Evolutionary conservation across 2,113 vertebrate species (phyloP).

Genomic region (Stigmatopora nigra): DNA sequence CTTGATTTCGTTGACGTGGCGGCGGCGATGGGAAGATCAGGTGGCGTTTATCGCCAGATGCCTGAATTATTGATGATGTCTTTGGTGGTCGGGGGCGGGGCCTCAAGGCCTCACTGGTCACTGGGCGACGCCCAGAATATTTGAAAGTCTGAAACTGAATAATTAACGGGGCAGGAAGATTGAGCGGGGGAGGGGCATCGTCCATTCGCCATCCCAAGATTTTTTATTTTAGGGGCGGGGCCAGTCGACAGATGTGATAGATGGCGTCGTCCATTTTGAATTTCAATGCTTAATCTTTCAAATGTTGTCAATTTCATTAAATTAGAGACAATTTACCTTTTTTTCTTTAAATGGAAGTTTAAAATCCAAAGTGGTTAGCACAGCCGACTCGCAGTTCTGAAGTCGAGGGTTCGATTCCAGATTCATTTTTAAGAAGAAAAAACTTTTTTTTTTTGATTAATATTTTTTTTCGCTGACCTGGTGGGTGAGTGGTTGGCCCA

Average conservation of each 20-base stretch:
- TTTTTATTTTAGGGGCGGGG: not conserved
- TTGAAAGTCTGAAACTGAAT: not conserved
- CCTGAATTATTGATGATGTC: not conserved
- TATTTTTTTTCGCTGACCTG: too few relatives aligned
- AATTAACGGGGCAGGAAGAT: not conserved
- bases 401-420: too few relatives aligned
- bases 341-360: too few relatives aligned
- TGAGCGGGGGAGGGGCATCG: not conserved
- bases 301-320: too few relatives aligned
- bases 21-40: not conserved
- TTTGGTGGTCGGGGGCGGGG: not conserved
- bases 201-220: not conserved
- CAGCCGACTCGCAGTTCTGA: too few relatives aligned
- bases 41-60: not conserved
- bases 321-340: too few relatives aligned
- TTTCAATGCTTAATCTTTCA: too few relatives aligned
- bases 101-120: not conserved
- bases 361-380: too few relatives aligned
- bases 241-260: not conserved
- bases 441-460: too few relatives aligned
- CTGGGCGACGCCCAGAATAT: not conserved
- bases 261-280: not conserved
- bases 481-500: too few relatives aligned
- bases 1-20: too few relatives aligned
- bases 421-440: too few relatives aligned